Evolutionary conservation across 2,888 invertebrate species (phyloP), one percentile per base, ranked within the genome.

Genomic region (Melinopterus prodromus): DNA sequence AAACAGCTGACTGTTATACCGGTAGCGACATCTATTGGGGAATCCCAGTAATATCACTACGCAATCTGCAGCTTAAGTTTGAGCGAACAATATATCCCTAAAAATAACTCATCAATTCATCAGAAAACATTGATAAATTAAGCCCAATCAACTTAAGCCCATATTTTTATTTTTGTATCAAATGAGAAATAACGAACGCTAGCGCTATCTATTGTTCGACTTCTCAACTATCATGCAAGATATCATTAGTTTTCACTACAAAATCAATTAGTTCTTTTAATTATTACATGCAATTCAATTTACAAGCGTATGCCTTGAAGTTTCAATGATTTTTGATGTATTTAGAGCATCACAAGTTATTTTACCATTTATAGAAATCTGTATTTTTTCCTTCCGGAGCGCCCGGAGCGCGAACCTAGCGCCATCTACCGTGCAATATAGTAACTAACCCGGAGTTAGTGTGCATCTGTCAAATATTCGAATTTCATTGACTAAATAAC

Each of bases 401-500:
- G 14, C 38, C 76, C 53, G 53, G 14, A 15, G 16, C n/a, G n/a
- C 53, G 26, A 71, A 76, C 37, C 15, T 36, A 72, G 71, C 71
- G 26, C 16, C 16, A 6, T 71, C 14, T n/a, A 71, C 12, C 71
- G 71, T 3, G 71, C n/a, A 16, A 71, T 70, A n/a, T 70, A 70
- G n/a, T 70, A 70, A 9, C 70, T n/a, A 70, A 70, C n/a, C 70
- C 16, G n/a, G 6, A 70, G 6, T 4, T 4, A 26, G 7, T n/a
- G 1, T 16, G n/a, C n/a, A 37, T 15, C 77, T 77, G 77, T 77
- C 77, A 77, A 77, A 53, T 15, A 77, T 38, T 77, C 16, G 69
- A 77, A 16, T 77, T 77, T 9, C 76, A 77, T 77, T 26, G 16
- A 38, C 16, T 78, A 6, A 71, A 71, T 78, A 16, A 71, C 69